Evolutionary conservation across 2,797 vertebrate genomes (phyloP).

Genomic region (Diplodus sargus): DNA sequence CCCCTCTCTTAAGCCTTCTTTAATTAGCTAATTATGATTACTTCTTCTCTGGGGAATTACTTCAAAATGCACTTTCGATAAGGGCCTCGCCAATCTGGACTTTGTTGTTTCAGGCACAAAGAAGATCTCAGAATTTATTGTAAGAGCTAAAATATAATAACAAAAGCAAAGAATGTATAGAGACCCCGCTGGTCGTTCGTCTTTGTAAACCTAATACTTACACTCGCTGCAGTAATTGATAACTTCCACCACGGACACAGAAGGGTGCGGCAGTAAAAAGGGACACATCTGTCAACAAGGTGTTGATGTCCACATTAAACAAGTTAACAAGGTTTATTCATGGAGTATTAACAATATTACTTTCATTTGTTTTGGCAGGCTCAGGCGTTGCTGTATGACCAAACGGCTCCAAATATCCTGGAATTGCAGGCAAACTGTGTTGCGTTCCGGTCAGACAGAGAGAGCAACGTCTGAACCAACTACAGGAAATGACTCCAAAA

Average conservation of each 20-base stretch:
- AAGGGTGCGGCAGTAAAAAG: background rate
- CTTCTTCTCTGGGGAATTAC: conserved; percentile 56
- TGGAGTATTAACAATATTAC: background rate
- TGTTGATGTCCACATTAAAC: background rate
- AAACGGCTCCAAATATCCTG: conserved; percentile 10
- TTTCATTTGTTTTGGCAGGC: conserved; percentile 37
- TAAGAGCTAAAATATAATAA: conserved; percentile 4
- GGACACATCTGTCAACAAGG: background rate
- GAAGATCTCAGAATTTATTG: conserved; percentile 13
- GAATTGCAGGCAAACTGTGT: conserved; percentile 16
- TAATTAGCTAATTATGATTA: conserved; percentile 75
- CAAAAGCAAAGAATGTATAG: conserved; percentile 22
- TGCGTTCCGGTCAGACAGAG: conserved; percentile 19
- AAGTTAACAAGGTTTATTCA: background rate
- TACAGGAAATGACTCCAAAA: conserved; percentile 52
- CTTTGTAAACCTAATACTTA: conserved; percentile 14
- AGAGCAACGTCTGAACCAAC: conserved; percentile 28
- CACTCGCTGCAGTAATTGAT: background rate
- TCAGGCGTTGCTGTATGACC: background rate
- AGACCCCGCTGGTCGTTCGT: background rate
- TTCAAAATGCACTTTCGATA: conserved; percentile 41
- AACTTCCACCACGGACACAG: background rate
- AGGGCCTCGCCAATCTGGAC: conserved; percentile 47
- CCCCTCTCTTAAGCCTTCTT: conserved; percentile 66
- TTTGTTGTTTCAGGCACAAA: conserved; percentile 53